Base-by-base conservation (phyloP, 92 coral and sea anemone species). In the Ricordea florida region DNA sequence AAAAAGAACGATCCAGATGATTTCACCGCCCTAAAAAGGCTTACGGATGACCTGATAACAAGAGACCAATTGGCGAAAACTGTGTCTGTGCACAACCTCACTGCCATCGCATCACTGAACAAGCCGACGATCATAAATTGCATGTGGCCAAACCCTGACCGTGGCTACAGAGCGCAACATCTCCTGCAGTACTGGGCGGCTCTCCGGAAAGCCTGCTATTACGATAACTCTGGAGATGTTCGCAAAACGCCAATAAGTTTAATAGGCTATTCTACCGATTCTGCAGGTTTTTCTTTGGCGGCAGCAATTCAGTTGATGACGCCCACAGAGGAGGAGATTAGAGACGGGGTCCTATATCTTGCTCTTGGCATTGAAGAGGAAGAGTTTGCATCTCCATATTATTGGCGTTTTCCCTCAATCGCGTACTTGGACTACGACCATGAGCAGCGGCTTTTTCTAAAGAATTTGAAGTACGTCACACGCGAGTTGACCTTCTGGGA, bases 351-450 rank as follows among this genome's bases (percentile, higher is more conserved):
- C 27, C 30, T 10, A 3, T 76, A 28, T 24, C 84, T 69, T 51
- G 84, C 79, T 16, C 84, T 76, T 24, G 80, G 84, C 1, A 61
- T 72, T 8, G 63, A 84, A 2, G 79, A 76, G 5, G 80, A 84
- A 41, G 13, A 22, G 21, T 84, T 76, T 50, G 56, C 60, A 13
- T 18, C 75, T 6, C 89, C 89, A 0, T 83, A 83, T 27, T 83
- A 75, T 50, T 75, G 83, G 89, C 37, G 3, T 8, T 66, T 83
- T 23, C 83, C 89, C 9, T 46, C 83, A 16, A 75, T 75, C 9
- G 58, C 89, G 2, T 57, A 67, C 59, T 37, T 83, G 24, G 87
- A 82, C 40, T 82, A 82, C 33, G 77, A 82, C 17, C 82, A 82
- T 31, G 87, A 73, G 28, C 87, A 82, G 17, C 60, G 78, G 14